A percentile compares a stretch with the other conserved stretches of the same genome.
Conservation (phyloP, 2,797 vertebrate genomes). For the Pangasius djambal region DNA sequence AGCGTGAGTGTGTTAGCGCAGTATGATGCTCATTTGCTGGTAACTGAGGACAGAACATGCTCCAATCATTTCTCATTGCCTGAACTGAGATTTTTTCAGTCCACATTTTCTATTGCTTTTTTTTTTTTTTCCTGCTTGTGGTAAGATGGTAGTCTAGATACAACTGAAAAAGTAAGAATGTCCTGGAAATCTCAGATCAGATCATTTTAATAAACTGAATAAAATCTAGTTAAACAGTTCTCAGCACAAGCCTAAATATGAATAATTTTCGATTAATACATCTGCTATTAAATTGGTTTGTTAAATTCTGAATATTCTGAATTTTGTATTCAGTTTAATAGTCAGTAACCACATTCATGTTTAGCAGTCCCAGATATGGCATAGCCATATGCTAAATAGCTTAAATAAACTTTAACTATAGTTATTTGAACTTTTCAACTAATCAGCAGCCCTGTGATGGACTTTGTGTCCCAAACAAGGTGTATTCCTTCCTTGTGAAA, state of each 20-base stretch:
- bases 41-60: conserved; percentile 25
- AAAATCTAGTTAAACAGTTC: background rate
- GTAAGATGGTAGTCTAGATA: background rate
- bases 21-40: conserved; percentile 16
- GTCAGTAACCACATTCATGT: background rate
- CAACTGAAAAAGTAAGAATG: background rate
- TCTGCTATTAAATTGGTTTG: background rate
- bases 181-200: background rate
- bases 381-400: background rate
- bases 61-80: conserved; percentile 5
- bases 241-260: background rate
- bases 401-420: background rate
- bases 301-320: background rate
- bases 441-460: background rate
- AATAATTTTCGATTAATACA: background rate
- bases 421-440: background rate
- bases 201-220: background rate
- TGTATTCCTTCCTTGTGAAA: background rate
- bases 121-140: no score
- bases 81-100: background rate
- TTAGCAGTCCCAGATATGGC: background rate
- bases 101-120: background rate
- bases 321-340: background rate
- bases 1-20: conserved; percentile 9
- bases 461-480: background rate